Evolutionary conservation across 1,140 invertebrate genomes (phyloP).

Genomic region (Cotesia typhae): DNA sequence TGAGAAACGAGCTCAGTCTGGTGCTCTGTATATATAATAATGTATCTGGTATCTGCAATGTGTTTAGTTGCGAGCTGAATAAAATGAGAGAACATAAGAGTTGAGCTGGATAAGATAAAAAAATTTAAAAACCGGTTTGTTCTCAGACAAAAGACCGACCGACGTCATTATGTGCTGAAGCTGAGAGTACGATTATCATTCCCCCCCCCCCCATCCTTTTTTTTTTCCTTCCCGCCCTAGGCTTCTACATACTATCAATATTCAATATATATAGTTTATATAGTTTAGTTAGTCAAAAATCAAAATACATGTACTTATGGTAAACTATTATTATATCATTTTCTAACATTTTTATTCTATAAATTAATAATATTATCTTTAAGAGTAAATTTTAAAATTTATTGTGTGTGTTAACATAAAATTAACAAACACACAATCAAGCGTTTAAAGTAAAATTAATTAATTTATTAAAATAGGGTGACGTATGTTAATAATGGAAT

Average conservation of each 20-base stretch:
- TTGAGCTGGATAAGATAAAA: conserved; percentile 12
- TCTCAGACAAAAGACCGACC: conserved; percentile 14
- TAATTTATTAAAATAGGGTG: no score
- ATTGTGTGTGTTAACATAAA: no score
- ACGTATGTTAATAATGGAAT: not conserved
- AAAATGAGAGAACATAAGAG: not conserved
- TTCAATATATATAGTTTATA: not conserved
- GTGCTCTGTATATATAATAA: no score
- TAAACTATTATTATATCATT: no score
- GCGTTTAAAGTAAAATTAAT: no score
- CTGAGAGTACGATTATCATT: conserved; percentile 34
- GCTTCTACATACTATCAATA: no score
- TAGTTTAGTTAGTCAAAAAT: conserved; percentile 23
- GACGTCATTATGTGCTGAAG: conserved; percentile 32
- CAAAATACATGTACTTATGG: not conserved
- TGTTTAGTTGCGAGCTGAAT: not conserved
- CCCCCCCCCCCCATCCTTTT: conserved; percentile 17
- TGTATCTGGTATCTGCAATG: not conserved
- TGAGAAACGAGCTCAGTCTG: no score
- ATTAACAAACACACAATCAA: no score
- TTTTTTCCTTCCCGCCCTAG: no score
- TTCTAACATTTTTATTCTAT: no score
- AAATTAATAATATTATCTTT: no score
- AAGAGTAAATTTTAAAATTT: no score
- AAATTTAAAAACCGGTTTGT: conserved; percentile 27